These are phyloP conservation scores for Porphyrio hochstetteri DNA, from an alignment of 2,113 vertebrate genomes.

Conservation along the genomic window DNA sequence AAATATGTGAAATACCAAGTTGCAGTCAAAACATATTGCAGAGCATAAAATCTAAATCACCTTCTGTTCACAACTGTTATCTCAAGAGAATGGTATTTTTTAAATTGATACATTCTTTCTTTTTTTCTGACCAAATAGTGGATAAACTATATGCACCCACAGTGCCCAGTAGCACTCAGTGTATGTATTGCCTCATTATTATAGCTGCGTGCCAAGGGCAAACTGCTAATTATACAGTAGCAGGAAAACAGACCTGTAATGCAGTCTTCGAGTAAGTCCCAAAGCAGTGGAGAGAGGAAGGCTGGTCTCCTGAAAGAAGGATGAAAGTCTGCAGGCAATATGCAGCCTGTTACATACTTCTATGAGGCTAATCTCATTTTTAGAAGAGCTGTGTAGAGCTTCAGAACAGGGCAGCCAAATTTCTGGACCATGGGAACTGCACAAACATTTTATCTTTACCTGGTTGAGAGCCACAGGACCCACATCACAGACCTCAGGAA, in stretches of 20 bases:
- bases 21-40: neutral
- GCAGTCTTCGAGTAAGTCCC: neutral
- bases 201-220: neutral
- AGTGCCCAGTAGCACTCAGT: neutral
- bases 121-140: neutral
- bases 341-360: neutral
- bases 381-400: neutral
- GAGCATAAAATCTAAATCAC: neutral
- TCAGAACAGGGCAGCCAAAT: neutral
- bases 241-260: neutral
- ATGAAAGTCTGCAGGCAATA: neutral
- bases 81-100: neutral
- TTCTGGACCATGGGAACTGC: neutral
- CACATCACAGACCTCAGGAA: neutral
- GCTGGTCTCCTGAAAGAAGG: neutral
- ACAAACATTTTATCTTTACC: neutral
- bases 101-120: neutral
- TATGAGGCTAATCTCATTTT: neutral
- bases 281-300: neutral
- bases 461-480: neutral
- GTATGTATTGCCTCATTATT: neutral
- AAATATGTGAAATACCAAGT: neutral
- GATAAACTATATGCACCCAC: neutral
- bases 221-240: neutral
- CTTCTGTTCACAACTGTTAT: neutral